Base-by-base conservation (phyloP, 2,797 vertebrate species). In the Salmo trutta region DNA sequence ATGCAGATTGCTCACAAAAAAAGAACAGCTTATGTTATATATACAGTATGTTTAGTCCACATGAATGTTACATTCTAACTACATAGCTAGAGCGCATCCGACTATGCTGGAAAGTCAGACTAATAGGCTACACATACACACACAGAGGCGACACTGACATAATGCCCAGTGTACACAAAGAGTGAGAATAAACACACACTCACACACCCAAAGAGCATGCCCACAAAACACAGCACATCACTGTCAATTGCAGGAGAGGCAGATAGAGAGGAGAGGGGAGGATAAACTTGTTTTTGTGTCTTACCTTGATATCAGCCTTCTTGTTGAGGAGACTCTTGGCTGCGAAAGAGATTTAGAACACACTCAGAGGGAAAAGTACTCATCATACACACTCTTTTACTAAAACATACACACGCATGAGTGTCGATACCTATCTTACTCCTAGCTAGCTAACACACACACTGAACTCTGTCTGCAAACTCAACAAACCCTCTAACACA, bases 261-360 rank as follows among this genome's bases (percentile, higher is more conserved):
- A 24, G 64, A 67, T 5, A 2, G 54, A 31, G 71, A 14, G 31
- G 31, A 33, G 31, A 33, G 36, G 41, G 41, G 41, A 41, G 41
- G 41, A 41, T 47, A 47, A 10, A 47, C 41, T 2, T 47, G 41
- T 47, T 41, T 41, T 47, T 78, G 36, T 53, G 67, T 21, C 93
- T 91, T 89, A 95, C 94, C 93, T 95, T 95, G 86, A 93, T 92
- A 68, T 95, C 94, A 29, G 92, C 90, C 92, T 95, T 95, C 92
- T 95, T 95, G 92, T 94, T 95, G 84, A 95, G 94, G 85, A 95
- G 92, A 86, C 94, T 94, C 93, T 95, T 95, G 91, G 94, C 94
- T 94, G 93, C 94, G 94, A 93, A 84, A 76, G 93, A 94, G 75
- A 93, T 84, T 86, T 91, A 94, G 89, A 93, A 91, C 75, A 93